Evolutionary conservation across 1,140 invertebrate species (phyloP).

Genomic region (Meteorus sp.): DNA sequence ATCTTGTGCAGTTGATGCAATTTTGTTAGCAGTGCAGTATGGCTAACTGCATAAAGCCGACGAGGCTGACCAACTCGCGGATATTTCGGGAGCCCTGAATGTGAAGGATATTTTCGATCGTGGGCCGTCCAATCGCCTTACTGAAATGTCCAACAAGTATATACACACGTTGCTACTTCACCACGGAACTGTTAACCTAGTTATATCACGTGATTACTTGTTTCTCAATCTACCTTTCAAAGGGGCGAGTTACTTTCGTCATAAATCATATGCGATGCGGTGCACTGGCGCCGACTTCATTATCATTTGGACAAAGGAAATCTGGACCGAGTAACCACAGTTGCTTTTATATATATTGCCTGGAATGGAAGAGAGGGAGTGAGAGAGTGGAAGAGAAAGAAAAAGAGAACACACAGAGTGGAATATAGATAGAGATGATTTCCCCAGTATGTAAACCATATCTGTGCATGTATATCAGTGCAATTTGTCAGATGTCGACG

Average conservation of each 20-base stretch:
- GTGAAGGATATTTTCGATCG: conserved; percentile 28
- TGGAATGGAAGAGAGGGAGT: no score
- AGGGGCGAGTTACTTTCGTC: neutral
- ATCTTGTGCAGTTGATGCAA: neutral
- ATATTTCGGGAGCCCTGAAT: conserved; percentile 26
- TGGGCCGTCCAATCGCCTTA: conserved; percentile 19
- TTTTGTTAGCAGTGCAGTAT: neutral
- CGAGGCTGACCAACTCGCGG: conserved; percentile 24
- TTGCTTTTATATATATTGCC: neutral
- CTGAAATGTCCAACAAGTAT: conserved; percentile 16
- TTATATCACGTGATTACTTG: conserved; percentile 3
- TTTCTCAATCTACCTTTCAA: neutral
- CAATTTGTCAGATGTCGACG: conserved; percentile 22
- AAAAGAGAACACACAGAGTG: neutral
- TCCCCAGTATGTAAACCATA: conserved; percentile 4
- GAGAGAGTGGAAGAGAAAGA: neutral
- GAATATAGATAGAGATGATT: neutral
- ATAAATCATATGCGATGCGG: conserved; percentile 16
- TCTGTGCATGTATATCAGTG: conserved; percentile 7
- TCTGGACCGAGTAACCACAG: neutral
- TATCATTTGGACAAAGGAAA: conserved; percentile 11
- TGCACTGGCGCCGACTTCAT: conserved; percentile 12
- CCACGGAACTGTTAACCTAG: conserved; percentile 20
- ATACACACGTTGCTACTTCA: neutral
- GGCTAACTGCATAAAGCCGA: conserved; percentile 8